Evolutionary conservation across 1,140 invertebrate species (phyloP).

Genomic region (Calephelis nemesis): DNA sequence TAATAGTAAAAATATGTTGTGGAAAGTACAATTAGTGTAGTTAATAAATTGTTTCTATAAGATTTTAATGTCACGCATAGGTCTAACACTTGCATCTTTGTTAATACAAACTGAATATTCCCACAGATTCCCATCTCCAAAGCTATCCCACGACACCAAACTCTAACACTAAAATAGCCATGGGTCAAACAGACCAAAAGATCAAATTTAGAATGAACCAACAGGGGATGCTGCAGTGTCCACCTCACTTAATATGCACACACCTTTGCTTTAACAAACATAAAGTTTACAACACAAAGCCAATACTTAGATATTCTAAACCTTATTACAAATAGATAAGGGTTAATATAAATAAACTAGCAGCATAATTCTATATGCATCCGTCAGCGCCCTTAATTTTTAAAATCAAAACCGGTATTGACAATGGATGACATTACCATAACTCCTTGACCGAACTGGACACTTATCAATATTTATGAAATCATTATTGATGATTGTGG

Average conservation of each 20-base stretch:
- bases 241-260: conserved; percentile 67
- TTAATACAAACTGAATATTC: conserved; percentile 36
- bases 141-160: conserved; percentile 63
- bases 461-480: conserved; percentile 74
- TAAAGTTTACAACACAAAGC: conserved; percentile 22
- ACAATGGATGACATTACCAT: conserved; percentile 71
- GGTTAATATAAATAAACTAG: conserved; percentile 2
- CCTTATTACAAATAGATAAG: conserved; percentile 31
- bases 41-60: too few species aligned
- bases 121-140: conserved; percentile 59
- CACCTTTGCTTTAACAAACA: conserved; percentile 61
- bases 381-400: conserved; percentile 65
- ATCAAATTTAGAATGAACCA: conserved; percentile 58
- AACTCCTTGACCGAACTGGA: conserved; percentile 74
- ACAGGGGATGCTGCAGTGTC: conserved; percentile 66
- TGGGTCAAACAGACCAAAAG: conserved; percentile 66
- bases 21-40: too few species aligned
- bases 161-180: conserved; percentile 55
- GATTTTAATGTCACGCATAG: too few species aligned
- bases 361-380: conserved; percentile 26
- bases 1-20: too few species aligned
- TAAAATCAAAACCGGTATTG: conserved; percentile 56
- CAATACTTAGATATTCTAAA: conserved; percentile 32
- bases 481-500: conserved; percentile 40
- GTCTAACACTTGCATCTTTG: too few species aligned